phyloP scores from a whole-genome alignment of 2,113 vertebrate genomes.

The Xenopus tropicalis region UCB_Xtro_10.0 CM004452.2:13075501-13076000 shows the following conservation, averaged over 20 bases:
- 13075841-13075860: conserved; percentile 21
- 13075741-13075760: conserved; percentile 18
- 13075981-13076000: conserved; percentile 29
- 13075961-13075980: conserved; percentile 14
- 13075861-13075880: conserved; percentile 37
- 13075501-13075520: conserved; percentile 41
- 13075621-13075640: conserved; percentile 18
- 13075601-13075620: conserved; percentile 23
- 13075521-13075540: conserved; percentile 38
- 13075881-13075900: conserved; percentile 38
- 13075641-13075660: conserved; percentile 35
- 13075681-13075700: conserved; percentile 34
- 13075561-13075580: conserved; percentile 24
- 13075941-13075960: conserved; percentile 22
- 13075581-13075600: conserved; percentile 1
- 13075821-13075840: conserved; percentile 9
- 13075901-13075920: conserved; percentile 32
- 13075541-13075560: conserved; percentile 37
- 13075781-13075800: conserved; percentile 32
- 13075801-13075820: conserved; percentile 29
- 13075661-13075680: conserved; percentile 26
- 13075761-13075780: conserved; percentile 36
- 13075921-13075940: conserved; percentile 16
- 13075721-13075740: conserved; percentile 30
- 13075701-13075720: conserved; percentile 41